Evolutionary conservation across 2,888 invertebrate genomes (phyloP), one percentile per base, ranked within the genome.

Genomic region (Sussaba pulchella): DNA sequence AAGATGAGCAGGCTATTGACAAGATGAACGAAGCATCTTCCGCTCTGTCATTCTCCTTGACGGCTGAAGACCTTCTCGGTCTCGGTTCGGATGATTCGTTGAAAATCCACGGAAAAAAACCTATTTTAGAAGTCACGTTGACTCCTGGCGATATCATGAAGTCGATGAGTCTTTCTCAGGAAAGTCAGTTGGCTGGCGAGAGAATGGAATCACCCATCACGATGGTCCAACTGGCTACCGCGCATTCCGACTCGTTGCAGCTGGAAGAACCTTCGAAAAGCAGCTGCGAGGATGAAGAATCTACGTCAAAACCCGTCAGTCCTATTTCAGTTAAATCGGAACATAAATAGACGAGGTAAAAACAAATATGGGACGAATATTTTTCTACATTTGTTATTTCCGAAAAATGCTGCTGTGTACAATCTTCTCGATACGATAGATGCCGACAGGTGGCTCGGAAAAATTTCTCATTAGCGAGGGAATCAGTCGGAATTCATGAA

Each of bases 161-260:
- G 59, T 81, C 83, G 3, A 69, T 54, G 41, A 83, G 79, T 21
- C 41, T 74, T 26, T 85, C 85, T 0, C 83, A 85, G 61, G 82
- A 83, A 17, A 85, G 84, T 52, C 84, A 84, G 41, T 54, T 81
- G 5, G 81, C 84, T 17, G 82, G 80, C 14, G 86, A 82, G 6
- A 82, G 85, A 47, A 70, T 75, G 0, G 81, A 83, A 26, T 85
- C 87, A 2, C 87, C 87, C 12, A 79, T 87, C 9, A 87, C 87
- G 26, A 87, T 87, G 85, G 85, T 86, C 81, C 87, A 87, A 50
- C 85, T 85, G 41, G 85, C 75, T 1, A 84, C 87, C 0, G 76
- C 54, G 19, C 74, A 81, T 24, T 74, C 79, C 2, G 85, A 84
- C 10, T 81, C 83, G 9, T 47, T 77, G 0, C 63, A 76, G 26